These are phyloP conservation scores for Habroteleia sp. DNA, from an alignment of 2,888 invertebrate species.

Conservation along the genomic window DNA sequence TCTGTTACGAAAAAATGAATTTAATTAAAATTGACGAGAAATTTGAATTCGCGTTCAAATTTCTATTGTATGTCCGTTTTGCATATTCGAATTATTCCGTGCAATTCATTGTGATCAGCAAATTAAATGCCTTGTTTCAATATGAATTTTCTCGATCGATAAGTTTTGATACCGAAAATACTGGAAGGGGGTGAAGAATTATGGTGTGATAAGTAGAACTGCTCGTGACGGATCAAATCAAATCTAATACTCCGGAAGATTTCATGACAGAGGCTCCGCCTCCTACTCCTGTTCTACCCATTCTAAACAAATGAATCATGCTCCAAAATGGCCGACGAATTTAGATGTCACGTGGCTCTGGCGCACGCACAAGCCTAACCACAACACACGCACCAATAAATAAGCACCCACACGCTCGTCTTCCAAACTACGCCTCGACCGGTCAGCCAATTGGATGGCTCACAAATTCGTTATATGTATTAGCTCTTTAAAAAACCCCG, in stretches of 20 bases:
- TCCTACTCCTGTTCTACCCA: slow-evolving; percentile 79
- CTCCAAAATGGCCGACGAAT: slow-evolving; percentile 81
- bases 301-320: slow-evolving; percentile 81
- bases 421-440: slow-evolving; percentile 35
- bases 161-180: too few relatives aligned
- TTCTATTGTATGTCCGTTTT: too few relatives aligned
- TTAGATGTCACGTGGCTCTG: slow-evolving; percentile 80
- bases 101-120: too few relatives aligned
- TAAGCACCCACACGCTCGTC: slow-evolving; percentile 43
- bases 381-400: slow-evolving; percentile 53
- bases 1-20: too few relatives aligned
- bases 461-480: slow-evolving; percentile 32
- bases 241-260: slow-evolving; percentile 75
- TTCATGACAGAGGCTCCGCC: slow-evolving; percentile 79
- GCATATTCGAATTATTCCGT: too few relatives aligned
- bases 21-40: too few relatives aligned
- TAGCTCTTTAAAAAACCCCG: slow-evolving; percentile 14
- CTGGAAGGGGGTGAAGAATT: too few relatives aligned
- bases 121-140: too few relatives aligned
- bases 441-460: slow-evolving; percentile 29
- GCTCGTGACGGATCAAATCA: slow-evolving; percentile 64
- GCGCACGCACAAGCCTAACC: slow-evolving; percentile 60
- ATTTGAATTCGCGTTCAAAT: too few relatives aligned
- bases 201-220: too few relatives aligned
- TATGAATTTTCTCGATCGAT: too few relatives aligned